phyloP scores from a whole-genome alignment of 2,113 vertebrate species.

The Cryptomyrus ogoouensis region DNA sequence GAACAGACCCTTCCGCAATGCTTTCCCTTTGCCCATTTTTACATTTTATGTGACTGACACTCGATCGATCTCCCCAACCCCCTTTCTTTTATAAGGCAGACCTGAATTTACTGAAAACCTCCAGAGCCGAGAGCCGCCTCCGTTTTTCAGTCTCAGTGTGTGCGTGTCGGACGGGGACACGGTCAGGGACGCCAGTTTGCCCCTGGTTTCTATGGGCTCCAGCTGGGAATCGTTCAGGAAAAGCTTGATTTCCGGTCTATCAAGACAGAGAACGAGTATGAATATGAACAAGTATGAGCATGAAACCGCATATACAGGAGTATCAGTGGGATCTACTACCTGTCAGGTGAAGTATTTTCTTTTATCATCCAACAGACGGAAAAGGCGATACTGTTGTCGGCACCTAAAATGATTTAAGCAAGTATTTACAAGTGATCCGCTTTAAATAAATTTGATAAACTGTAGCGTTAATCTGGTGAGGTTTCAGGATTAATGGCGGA shows the following conservation, averaged over 20 bases:
- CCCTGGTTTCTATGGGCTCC: constrained; percentile 22
- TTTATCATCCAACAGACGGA: constrained; percentile 53
- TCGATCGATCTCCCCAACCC: background rate
- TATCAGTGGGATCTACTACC: constrained; percentile 31
- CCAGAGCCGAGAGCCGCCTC: constrained; percentile 30
- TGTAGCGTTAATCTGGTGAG: background rate
- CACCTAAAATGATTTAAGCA: constrained; percentile 31
- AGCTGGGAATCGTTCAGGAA: constrained; percentile 44
- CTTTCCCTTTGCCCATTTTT: background rate
- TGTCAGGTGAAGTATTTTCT: constrained; percentile 5
- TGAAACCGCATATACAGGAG: background rate
- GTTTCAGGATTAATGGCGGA: background rate
- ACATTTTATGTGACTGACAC: background rate
- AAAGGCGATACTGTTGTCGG: constrained; percentile 33
- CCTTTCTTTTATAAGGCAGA: constrained; percentile 19
- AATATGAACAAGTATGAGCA: background rate
- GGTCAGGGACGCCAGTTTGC: constrained; percentile 42
- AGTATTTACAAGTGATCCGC: background rate
- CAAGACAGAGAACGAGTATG: background rate
- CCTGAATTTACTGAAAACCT: constrained; percentile 38
- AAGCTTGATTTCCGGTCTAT: constrained; percentile 35
- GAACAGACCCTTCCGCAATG: background rate
- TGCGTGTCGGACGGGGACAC: constrained; percentile 42
- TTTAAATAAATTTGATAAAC: background rate
- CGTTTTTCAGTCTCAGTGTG: constrained; percentile 33